A percentile compares a stretch with the other conserved stretches of the same genome.
Evolutionary conservation across 2,113 vertebrate species (phyloP).

Genomic region (Neodon shergylaensis): DNA sequence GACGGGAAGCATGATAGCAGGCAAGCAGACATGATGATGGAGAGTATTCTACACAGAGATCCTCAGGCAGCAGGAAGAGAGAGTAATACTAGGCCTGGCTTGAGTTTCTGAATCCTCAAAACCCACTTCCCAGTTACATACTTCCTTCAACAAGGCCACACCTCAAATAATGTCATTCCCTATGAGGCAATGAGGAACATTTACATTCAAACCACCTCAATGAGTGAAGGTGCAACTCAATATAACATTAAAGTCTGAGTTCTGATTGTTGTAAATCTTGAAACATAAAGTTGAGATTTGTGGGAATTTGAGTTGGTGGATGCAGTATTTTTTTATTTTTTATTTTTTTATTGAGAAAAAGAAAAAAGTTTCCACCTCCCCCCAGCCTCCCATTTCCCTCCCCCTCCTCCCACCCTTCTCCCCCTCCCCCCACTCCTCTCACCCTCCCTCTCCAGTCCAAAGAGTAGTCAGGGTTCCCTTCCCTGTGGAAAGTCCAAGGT

Average conservation of each 20-base stretch:
- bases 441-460: too few relatives aligned
- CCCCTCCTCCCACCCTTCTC: too few relatives aligned
- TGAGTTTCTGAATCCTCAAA: neutral
- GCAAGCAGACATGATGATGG: neutral
- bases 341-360: too few relatives aligned
- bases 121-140: neutral
- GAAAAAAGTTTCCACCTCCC: too few relatives aligned
- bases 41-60: neutral
- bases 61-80: neutral
- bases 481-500: too few relatives aligned
- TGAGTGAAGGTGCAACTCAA: neutral
- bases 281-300: neutral
- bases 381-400: too few relatives aligned
- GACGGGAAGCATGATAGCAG: neutral
- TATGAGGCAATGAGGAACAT: neutral
- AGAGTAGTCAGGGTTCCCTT: too few relatives aligned
- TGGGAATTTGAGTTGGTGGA: too few relatives aligned
- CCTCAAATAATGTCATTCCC: neutral
- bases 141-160: neutral
- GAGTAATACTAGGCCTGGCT: neutral
- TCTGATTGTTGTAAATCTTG: neutral
- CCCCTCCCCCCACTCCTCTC: too few relatives aligned
- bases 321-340: too few relatives aligned
- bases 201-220: neutral
- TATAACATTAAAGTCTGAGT: neutral